A percentile compares a stretch with the other conserved stretches of the same genome.
Conservation (phyloP, 2,113 vertebrate genomes). For the Vireo altiloquus region DNA sequence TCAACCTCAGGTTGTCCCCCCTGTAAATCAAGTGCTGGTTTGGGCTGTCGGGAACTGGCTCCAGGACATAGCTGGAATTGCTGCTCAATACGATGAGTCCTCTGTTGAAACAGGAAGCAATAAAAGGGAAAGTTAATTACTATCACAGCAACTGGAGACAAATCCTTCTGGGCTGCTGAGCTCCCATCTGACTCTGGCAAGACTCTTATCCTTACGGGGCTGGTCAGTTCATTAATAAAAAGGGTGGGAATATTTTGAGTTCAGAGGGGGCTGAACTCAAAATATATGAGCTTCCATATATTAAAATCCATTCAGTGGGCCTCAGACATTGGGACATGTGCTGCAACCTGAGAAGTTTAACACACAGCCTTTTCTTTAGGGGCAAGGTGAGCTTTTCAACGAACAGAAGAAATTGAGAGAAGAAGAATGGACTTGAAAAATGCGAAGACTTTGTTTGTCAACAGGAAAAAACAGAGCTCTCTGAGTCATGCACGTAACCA, state of each 20-base stretch:
- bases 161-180: not conserved
- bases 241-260: not conserved
- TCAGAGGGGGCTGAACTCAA: not conserved
- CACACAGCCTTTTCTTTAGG: not conserved
- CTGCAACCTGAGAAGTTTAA: not conserved
- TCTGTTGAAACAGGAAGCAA: slow-evolving; percentile 73
- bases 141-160: not conserved
- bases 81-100: slow-evolving; percentile 85
- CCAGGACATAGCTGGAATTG: slow-evolving; percentile 88
- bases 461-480: not conserved
- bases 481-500: not conserved
- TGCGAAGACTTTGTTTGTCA: not conserved
- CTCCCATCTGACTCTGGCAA: not conserved
- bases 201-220: not conserved
- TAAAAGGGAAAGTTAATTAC: slow-evolving; percentile 8
- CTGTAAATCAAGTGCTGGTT: slow-evolving; percentile 84
- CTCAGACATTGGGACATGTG: not conserved
- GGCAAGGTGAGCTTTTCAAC: not conserved
- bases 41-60: slow-evolving; percentile 75
- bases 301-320: not conserved
- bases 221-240: not conserved
- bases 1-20: slow-evolving; percentile 76
- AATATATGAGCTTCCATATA: not conserved
- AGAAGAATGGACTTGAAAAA: not conserved
- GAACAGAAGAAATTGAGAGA: not conserved